These are phyloP conservation scores for Theodoxus fluviatilis DNA, from an alignment of 2,888 invertebrate species.

Conservation along the genomic window DNA sequence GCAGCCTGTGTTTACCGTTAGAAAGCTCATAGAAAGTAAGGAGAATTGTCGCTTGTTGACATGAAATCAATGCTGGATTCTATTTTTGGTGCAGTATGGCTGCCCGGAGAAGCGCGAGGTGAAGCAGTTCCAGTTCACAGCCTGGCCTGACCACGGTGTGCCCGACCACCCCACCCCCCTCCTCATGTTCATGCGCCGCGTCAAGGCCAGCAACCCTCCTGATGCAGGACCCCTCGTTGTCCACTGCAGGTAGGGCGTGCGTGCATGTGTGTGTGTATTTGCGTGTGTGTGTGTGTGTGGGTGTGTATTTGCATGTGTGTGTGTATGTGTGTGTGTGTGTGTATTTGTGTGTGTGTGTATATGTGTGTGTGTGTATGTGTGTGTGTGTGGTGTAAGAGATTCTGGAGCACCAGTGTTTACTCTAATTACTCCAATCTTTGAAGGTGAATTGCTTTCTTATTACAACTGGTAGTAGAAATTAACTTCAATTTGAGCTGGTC, in stretches of 20 bases:
- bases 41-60: too few species aligned
- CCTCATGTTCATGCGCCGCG: conserved; percentile 92
- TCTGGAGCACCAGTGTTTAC: too few species aligned
- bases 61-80: background rate
- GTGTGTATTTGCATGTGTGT: background rate
- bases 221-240: conserved; percentile 94
- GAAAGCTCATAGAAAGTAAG: too few species aligned
- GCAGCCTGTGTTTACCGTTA: too few species aligned
- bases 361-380: conserved; percentile 3
- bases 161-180: conserved; percentile 99
- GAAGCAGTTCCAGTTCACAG: conserved; percentile 97
- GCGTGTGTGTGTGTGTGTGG: background rate
- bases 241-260: conserved; percentile 81
- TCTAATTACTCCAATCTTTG: too few species aligned
- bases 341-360: background rate
- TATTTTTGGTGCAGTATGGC: conserved; percentile 53
- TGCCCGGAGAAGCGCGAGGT: conserved; percentile 80
- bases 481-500: too few species aligned
- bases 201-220: conserved; percentile 76
- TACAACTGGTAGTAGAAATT: too few species aligned
- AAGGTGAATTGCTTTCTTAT: too few species aligned
- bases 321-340: background rate
- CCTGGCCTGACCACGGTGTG: conserved; percentile 99
- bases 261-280: too few species aligned
- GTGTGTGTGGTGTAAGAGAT: background rate